Base-by-base conservation (phyloP, 2,888 invertebrate species). In the Watsonalla cultraria region DNA sequence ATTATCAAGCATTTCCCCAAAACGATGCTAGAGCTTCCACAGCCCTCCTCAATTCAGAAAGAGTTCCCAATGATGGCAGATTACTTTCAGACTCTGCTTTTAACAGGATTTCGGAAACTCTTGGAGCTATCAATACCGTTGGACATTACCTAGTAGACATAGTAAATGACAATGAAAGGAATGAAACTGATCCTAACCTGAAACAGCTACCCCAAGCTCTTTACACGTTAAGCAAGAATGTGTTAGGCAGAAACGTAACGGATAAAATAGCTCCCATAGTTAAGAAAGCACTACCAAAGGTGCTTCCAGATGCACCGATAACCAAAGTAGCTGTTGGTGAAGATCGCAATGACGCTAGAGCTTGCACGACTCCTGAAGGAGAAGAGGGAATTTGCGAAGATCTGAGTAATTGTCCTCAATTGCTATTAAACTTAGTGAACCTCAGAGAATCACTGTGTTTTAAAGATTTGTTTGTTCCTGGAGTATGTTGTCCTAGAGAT, bases 391-490 rank as follows among this genome's bases (percentile, higher is more conserved):
- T 94, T 59, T 98, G 98, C 72, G 95, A 96, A 74, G 97, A 98
- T 76, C 87, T 98, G 14, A 96, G 96, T 70, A 96, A 96, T 70
- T 97, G 97, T 72, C 97, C 97, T 0, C 96, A 96, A 65, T 82
- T 97, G 34, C 86, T 97, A 0, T 83, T 98, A 24, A 96, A 97
- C 80, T 89, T 97, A 51, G 93, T 95, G 11, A 95, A 94, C 76
- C 88, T 98, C 14, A 88, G 97, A 37, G 96, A 97, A 72, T 97
- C 97, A 0, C 90, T 98, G 8, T 98, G 98, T 74, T 98, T 98
- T 75, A 97, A 97, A 85, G 96, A 96, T 60, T 91, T 97, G 1
- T 97, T 97, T 72, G 96, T 96, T 2, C 98, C 98, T 0, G 98
- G 98, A 0, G 97, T 98, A 2, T 98, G 98, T 75, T 98, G 98